A percentile compares a stretch with the other conserved stretches of the same genome.
Conservation (phyloP, 1,140 invertebrate species). For the Leguminivora glycinivorella region DNA sequence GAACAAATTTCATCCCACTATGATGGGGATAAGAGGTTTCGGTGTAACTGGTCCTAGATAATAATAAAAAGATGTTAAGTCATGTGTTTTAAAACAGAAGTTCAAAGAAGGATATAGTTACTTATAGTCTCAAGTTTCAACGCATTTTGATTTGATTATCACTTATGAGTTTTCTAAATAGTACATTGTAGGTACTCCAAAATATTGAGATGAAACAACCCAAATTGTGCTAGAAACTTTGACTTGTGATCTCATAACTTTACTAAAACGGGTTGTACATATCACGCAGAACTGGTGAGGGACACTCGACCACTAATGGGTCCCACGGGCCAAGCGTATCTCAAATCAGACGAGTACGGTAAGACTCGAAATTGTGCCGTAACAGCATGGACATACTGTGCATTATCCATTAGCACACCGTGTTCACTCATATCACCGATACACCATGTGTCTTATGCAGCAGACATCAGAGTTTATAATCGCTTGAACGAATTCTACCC, state of each 20-base stretch:
- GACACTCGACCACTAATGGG: constrained; percentile 81
- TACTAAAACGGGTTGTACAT: constrained; percentile 45
- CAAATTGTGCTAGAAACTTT: background rate
- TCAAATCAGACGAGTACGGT: constrained; percentile 89
- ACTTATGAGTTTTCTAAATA: too few species aligned
- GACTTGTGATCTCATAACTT: background rate
- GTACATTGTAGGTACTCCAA: too few species aligned
- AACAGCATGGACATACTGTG: constrained; percentile 69
- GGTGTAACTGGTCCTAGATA: too few species aligned
- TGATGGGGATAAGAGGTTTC: too few species aligned
- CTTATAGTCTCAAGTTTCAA: too few species aligned
- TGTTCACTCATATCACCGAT: constrained; percentile 38
- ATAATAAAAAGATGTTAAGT: too few species aligned
- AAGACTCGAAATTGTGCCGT: constrained; percentile 80
- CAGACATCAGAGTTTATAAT: constrained; percentile 46
- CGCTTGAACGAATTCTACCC: constrained; percentile 35
- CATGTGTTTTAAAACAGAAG: too few species aligned
- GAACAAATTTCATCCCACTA: too few species aligned
- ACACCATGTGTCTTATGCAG: constrained; percentile 56
- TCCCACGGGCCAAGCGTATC: constrained; percentile 88
- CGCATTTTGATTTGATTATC: too few species aligned
- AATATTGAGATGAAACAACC: background rate
- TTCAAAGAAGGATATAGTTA: too few species aligned
- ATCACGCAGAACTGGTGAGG: constrained; percentile 77
- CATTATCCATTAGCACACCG: constrained; percentile 57